Conservation (phyloP, 2,888 invertebrate species). For the Eumacrocentrus americanus region DNA sequence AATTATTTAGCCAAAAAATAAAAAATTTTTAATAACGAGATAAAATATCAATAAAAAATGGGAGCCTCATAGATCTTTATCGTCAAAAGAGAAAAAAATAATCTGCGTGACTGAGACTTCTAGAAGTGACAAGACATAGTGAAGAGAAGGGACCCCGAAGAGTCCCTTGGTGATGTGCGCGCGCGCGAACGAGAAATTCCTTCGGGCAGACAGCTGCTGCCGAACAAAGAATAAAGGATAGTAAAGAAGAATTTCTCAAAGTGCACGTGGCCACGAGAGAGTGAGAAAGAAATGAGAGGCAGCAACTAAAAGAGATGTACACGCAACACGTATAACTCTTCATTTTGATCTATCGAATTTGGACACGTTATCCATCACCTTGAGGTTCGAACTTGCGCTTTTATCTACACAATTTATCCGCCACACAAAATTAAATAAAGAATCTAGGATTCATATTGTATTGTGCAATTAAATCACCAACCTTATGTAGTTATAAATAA, state of each 20-base stretch:
- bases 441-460: too few relatives aligned
- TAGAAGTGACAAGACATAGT: too few relatives aligned
- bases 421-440: too few relatives aligned
- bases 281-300: constrained; percentile 10
- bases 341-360: neutral
- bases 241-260: constrained; percentile 55
- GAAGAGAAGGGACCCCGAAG: too few relatives aligned
- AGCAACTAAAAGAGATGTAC: constrained; percentile 3
- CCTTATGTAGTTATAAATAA: too few relatives aligned
- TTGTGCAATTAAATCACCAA: too few relatives aligned
- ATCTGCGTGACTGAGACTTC: too few relatives aligned
- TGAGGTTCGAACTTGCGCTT: too few relatives aligned
- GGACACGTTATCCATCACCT: neutral
- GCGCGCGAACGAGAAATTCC: constrained; percentile 56
- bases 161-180: too few relatives aligned
- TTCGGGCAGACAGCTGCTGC: constrained; percentile 55
- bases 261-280: constrained; percentile 53
- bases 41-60: neutral
- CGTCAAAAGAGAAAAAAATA: constrained; percentile 28
- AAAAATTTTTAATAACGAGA: neutral
- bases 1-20: too few relatives aligned
- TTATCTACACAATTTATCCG: too few relatives aligned
- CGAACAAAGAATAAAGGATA: constrained; percentile 46
- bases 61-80: neutral
- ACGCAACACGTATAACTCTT: neutral